Evolutionary conservation across 2,797 vertebrate genomes (phyloP), one percentile per base, ranked within the genome.

Genomic region (Xenentodon cancila): DNA sequence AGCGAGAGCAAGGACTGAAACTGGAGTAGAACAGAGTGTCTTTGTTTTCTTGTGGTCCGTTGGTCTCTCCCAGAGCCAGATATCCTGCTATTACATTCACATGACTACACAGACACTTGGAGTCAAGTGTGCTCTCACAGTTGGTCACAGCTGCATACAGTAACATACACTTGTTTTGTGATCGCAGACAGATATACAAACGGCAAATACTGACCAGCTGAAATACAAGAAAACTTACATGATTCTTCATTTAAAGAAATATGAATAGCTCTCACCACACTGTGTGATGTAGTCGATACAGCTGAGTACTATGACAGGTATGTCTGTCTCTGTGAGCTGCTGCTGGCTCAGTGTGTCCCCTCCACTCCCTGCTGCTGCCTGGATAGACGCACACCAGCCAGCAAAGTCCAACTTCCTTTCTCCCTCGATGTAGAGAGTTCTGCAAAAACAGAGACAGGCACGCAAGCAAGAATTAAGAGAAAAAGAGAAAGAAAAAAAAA

Each of bases 211-310:
- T 21, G 1, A 44, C 20, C 7, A 30, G 21, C 7, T 50, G 12
- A 43, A 40, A 3, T 40, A 40, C 37, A 15, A 40, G 37, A 13
- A 12, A 37, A 37, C 34, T 12, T 37, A 34, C 7, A 34, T 34
- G 34, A 37, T 16, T 1, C 37, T 40, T 40, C 12, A 40, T 4
- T 16, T 40, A 40, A 3, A 40, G 7, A 40, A 15, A 40, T 15
- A 17, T 32, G 13, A 15, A 9, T 25, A 55, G 49, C 13, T 69
- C 87, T 69, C 84, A 99, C 97, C 97, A 0, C 92, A 97, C 82
- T 96, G 95, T 0, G 96, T 97, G 93, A 98, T 96, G 87, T 96
- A 97, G 78, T 91, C 91, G 1, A 99, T 94, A 75, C 96, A 98
- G 67, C 95, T 95, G 47, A 97, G 95, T 46, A 98, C 96, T 1